Percentiles rank a stretch among this genome's conserved stretches.
Conservation (phyloP, 2,888 invertebrate genomes). For the Lottia gigantea region DNA sequence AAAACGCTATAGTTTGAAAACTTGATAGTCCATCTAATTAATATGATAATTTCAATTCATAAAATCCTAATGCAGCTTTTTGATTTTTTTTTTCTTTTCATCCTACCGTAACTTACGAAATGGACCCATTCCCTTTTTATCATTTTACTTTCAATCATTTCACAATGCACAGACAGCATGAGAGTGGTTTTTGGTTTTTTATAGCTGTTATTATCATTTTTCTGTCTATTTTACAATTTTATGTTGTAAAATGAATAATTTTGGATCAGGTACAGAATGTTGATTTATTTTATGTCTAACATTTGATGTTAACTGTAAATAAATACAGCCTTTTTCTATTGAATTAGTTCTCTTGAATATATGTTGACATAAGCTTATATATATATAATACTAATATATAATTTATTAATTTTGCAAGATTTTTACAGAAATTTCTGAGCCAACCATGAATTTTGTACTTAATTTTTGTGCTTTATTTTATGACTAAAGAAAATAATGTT, state of each 20-base stretch:
- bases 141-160: background rate
- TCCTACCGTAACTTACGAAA: background rate
- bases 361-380: too few species aligned
- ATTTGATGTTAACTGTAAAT: too few species aligned
- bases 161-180: constrained; percentile 6
- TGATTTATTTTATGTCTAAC: background rate
- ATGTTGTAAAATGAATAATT: constrained; percentile 11
- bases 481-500: too few species aligned
- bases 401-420: too few species aligned
- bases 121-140: background rate
- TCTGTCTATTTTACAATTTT: constrained; percentile 16
- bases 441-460: too few species aligned
- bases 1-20: too few species aligned
- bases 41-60: too few species aligned
- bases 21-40: constrained; percentile 18
- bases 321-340: too few species aligned
- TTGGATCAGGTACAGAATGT: constrained; percentile 15
- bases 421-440: background rate
- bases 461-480: too few species aligned
- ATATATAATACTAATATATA: too few species aligned
- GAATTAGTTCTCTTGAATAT: too few species aligned
- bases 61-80: constrained; percentile 16
- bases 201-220: constrained; percentile 51
- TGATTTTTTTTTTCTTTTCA: background rate
- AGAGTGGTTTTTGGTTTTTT: constrained; percentile 63